Evolutionary conservation across 1,140 invertebrate species (phyloP).

Genomic region (Bradynema listronoti): DNA sequence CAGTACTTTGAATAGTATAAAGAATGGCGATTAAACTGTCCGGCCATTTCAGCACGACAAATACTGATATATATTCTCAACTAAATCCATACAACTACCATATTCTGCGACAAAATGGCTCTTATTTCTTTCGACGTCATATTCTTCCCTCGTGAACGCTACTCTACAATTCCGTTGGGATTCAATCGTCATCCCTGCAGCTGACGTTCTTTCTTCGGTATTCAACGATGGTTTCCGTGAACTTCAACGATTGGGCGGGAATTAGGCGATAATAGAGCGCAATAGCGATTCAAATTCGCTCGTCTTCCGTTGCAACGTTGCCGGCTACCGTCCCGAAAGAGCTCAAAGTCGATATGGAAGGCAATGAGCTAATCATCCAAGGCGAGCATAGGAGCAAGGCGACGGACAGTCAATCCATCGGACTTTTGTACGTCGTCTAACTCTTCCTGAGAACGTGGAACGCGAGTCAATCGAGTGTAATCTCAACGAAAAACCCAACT

Average conservation of each 20-base stretch:
- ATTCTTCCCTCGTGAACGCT: neutral
- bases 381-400: conserved; percentile 15
- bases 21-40: no score
- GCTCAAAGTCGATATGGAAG: conserved; percentile 16
- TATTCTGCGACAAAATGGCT: conserved; percentile 9
- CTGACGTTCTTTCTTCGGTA: neutral
- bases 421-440: conserved; percentile 9
- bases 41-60: no score
- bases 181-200: neutral
- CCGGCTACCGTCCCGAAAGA: conserved; percentile 17
- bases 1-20: no score
- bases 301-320: conserved; percentile 12
- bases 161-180: neutral
- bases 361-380: conserved; percentile 16
- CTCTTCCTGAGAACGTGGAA: conserved; percentile 10
- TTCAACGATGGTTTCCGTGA: conserved; percentile 10
- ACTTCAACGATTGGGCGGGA: conserved; percentile 7
- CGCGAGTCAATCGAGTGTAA: conserved; percentile 15
- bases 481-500: conserved; percentile 7
- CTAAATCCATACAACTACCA: no score
- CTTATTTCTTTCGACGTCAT: conserved; percentile 5
- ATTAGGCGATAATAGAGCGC: neutral
- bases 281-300: neutral
- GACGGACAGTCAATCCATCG: conserved; percentile 11
- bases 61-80: no score